phyloP scores from a whole-genome alignment of 2,113 vertebrate genomes.

The rabbit (Oryctolagus cuniculus) region mOryCun1.1 NC_091451.1:27098001-27098500 shows the following conservation, averaged over 20 bases:
- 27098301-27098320: background rate
- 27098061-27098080: conserved; percentile 91
- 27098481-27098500: background rate
- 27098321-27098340: background rate
- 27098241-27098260: background rate
- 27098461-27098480: background rate
- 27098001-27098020: conserved; percentile 91
- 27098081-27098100: conserved; percentile 89
- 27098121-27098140: conserved; percentile 9
- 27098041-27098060: conserved; percentile 85
- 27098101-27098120: conserved; percentile 58
- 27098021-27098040: conserved; percentile 85
- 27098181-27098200: background rate
- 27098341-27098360: background rate
- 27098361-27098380: background rate
- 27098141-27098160: background rate
- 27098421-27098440: background rate
- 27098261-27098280: background rate
- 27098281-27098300: background rate
- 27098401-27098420: background rate
- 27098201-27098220: background rate
- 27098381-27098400: background rate
- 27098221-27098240: background rate
- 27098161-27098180: background rate
- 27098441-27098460: background rate